Conservation (phyloP, 2,888 invertebrate genomes). For the Atethmia centrago region DNA sequence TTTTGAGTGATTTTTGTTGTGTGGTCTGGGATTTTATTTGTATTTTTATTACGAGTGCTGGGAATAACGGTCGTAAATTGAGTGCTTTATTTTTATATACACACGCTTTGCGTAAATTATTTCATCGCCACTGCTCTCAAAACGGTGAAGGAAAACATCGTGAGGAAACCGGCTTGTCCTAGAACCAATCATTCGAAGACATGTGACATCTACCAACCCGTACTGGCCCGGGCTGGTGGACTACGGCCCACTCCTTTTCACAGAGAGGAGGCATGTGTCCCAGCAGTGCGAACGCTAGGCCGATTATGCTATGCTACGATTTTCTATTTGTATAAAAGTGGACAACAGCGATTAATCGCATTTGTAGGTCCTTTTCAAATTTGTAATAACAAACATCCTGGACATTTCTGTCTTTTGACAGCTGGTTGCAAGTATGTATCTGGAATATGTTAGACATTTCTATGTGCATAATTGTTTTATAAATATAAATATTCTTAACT, state of each 20-base stretch:
- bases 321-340: background rate
- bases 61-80: background rate
- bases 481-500: too few relatives aligned
- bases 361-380: background rate
- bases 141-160: too few relatives aligned
- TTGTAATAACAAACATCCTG: background rate
- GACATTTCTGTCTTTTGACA: background rate
- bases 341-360: background rate
- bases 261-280: too few relatives aligned
- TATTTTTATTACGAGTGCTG: conserved; percentile 1
- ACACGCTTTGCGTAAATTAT: background rate
- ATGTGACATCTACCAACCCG: too few relatives aligned
- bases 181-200: too few relatives aligned
- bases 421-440: background rate
- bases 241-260: too few relatives aligned
- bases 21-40: conserved; percentile 8
- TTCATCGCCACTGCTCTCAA: too few relatives aligned
- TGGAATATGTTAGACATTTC: background rate
- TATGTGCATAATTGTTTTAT: background rate
- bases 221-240: too few relatives aligned
- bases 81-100: background rate
- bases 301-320: too few relatives aligned
- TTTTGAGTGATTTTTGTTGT: conserved; percentile 33
- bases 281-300: too few relatives aligned
- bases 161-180: too few relatives aligned